Evolutionary conservation across 2,888 invertebrate species (phyloP), one percentile per base, ranked within the genome.

Genomic region (Antheraea assamensis): DNA sequence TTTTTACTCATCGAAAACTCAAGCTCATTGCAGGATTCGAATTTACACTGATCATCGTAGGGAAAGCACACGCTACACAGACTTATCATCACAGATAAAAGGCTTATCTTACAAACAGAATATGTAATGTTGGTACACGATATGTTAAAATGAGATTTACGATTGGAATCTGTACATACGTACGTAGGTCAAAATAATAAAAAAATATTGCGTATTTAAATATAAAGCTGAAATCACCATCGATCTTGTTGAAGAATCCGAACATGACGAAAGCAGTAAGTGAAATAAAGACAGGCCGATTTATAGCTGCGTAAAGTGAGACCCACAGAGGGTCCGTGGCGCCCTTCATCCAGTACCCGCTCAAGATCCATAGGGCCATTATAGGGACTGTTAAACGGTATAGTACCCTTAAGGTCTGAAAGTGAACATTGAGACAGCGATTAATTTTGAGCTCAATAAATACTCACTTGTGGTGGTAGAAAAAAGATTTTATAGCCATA

Each of bases 211-310:
- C 42, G 13, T 2, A 42, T 42, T 42, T 42, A 42, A 42, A 42
- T 42, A 42, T 42, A 42, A 42, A 13, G 42, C 21, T 47, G 15
- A 70, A 74, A 88, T 88, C 19, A 90, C 90, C 76, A 71, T 87
- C 86, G 61, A 89, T 77, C 55, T 84, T 82, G 73, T 85, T 83
- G 79, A 89, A 79, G 78, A 84, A 84, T 15, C 90, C 89, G 71
- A 85, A 78, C 82, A 90, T 82, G 3, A 82, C 83, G 2, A 81
- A 73, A 15, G 85, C 81, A 0, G 83, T 79, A 27, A 87, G 73
- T 0, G 82, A 21, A 3, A 74, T 71, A 80, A 87, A 90, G 35
- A 85, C 77, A 0, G 88, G 86, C 2, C 91, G 78, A 78, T 90
- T 88, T 8, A 87, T 19, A 0, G 88, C 82, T 0, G 89, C 86